These are phyloP conservation scores for Melipona bicolor DNA, from an alignment of 2,888 invertebrate genomes.

Conservation along the genomic window DNA sequence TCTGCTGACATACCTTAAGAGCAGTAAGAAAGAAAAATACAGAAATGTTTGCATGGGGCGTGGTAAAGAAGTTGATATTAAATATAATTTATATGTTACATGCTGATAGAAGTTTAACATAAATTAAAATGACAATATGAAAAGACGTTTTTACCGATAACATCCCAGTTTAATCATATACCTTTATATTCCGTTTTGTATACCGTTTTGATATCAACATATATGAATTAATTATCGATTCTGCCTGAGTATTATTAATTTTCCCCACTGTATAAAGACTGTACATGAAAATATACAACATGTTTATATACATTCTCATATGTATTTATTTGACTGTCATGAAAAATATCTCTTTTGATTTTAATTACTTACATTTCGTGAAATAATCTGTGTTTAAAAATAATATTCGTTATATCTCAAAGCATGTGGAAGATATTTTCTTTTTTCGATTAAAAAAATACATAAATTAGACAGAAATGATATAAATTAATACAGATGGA, in stretches of 20 bases:
- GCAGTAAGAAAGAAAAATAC: neutral
- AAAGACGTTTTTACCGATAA: constrained; percentile 14
- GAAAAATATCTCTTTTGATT: constrained; percentile 9
- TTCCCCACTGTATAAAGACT: neutral
- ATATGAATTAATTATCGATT: constrained; percentile 23
- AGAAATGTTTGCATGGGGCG: constrained; percentile 15
- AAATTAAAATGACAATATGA: constrained; percentile 12
- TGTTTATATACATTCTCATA: constrained; percentile 16
- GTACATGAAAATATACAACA: neutral
- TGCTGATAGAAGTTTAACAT: constrained; percentile 12
- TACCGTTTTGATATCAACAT: no score
- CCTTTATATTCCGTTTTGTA: neutral
- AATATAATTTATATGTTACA: constrained; percentile 22
- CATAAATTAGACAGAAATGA: neutral
- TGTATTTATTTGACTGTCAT: constrained; percentile 6
- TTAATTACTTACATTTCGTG: neutral
- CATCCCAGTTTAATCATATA: constrained; percentile 38
- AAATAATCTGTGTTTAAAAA: neutral
- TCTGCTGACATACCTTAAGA: constrained; percentile 9
- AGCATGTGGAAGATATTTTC: neutral
- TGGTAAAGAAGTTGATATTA: constrained; percentile 29
- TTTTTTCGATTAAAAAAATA: neutral
- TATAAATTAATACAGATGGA: neutral
- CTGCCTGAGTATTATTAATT: constrained; percentile 13
- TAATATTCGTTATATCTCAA: neutral